These are phyloP conservation scores for Drosophila rhopaloa DNA, from an alignment of 1,140 invertebrate genomes.

Conservation along the genomic window DNA sequence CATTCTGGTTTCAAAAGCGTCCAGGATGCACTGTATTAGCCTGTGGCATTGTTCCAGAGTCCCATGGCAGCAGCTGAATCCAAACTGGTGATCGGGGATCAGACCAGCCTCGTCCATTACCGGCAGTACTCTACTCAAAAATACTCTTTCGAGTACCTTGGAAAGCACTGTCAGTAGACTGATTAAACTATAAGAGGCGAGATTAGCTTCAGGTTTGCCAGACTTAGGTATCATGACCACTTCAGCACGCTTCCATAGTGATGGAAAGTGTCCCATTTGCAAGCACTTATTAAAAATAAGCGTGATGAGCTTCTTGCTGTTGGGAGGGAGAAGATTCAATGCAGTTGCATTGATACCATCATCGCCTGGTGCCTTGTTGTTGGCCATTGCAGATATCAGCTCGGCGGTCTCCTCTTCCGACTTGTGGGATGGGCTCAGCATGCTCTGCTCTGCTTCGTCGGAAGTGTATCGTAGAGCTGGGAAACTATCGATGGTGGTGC, in stretches of 20 bases:
- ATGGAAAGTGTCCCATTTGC: neutral
- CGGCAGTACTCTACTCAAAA: neutral
- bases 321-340: neutral
- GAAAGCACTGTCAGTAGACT: neutral
- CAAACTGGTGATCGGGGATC: neutral
- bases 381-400: too few relatives aligned
- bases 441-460: fast-evolving
- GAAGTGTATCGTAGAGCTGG: too few relatives aligned
- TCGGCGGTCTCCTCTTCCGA: fast-evolving
- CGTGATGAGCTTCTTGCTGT: neutral
- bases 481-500: too few relatives aligned
- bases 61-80: too few relatives aligned
- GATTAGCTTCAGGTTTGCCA: neutral
- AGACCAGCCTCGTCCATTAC: neutral
- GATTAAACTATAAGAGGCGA: neutral
- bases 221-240: neutral
- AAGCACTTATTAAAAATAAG: neutral
- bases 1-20: too few relatives aligned
- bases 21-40: too few relatives aligned
- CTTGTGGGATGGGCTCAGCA: too few relatives aligned
- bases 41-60: too few relatives aligned
- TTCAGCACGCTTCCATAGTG: neutral
- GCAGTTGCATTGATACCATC: neutral
- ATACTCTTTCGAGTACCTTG: neutral
- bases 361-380: neutral